Base-by-base conservation (phyloP, 1,140 invertebrate species). In the Campodea augens region DNA sequence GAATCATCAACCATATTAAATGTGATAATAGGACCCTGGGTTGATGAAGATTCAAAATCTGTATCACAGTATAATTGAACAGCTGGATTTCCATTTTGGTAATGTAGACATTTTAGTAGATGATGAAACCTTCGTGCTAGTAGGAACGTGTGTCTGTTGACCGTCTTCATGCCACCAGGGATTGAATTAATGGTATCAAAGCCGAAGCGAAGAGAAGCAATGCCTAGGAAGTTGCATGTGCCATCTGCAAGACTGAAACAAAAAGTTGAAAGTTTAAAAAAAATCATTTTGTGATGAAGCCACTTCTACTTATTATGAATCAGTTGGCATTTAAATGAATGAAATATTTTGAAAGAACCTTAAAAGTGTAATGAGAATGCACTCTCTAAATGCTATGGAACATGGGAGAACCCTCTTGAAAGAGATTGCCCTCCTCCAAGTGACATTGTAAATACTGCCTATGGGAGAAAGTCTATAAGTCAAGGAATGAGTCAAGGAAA, bases 191-290 rank as follows among this genome's bases (percentile, higher is more conserved):
- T 48, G 48, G 69, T 65, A 45, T 84, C 74, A 54, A 93, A 83
- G 27, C 89, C 88, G 65, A 86, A 73, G 49, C 75, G 71, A 2
- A 97, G 57, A 1, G 81, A 68, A 12, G 82, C 63, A 51, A 97
- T 88, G 13, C 84, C 79, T 18, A 93, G 62, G 64, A 87, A 97
- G 29, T 87, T 70, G 27, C 89, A 45, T 0, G 92, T 95, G 10
- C 92, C 92, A 71, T 95, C 89, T 69, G 97, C 90, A 68, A 91
- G 91, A 55, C 87, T 90, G 59, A 2, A 66, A 58, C 37, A 49
- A 20, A 51, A 27, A 37, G 29, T 32, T 10, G 27, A 15, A 10
- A 15, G 7, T 32, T 10, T 32, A 32, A 32, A 10, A 32, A 32
- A 15, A 7, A 10, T 10, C 27, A 10, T 32, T 15, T 32, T n/a